Percentiles rank a stretch among this genome's conserved stretches.
Conservation (phyloP, 2,113 vertebrate genomes). For the Pygoscelis antarcticus region DNA sequence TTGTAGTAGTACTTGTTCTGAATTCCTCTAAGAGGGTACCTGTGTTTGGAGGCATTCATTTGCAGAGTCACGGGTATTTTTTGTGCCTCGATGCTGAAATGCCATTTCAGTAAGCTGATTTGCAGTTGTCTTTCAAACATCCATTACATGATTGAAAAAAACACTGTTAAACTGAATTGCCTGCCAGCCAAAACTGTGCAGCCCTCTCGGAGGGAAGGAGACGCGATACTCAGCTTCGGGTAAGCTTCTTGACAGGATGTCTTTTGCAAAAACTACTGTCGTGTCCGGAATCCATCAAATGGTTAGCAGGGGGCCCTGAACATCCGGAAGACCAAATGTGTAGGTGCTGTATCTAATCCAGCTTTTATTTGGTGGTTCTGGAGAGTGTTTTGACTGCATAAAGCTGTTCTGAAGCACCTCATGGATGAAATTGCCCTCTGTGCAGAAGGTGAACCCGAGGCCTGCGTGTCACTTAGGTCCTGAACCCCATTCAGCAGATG, state of each 20-base stretch:
- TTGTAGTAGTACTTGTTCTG: not conserved
- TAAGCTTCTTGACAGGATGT: not conserved
- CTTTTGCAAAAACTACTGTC: not conserved
- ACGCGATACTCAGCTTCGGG: accelerated
- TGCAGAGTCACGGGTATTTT: not conserved
- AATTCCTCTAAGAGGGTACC: not conserved
- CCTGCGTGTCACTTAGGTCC: not conserved
- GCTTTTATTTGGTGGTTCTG: not conserved
- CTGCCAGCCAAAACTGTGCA: not conserved
- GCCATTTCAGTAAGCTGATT: not conserved
- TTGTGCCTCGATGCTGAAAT: not conserved
- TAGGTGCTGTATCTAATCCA: not conserved
- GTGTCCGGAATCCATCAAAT: not conserved
- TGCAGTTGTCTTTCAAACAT: not conserved
- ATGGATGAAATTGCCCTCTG: not conserved
- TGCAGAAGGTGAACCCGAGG: not conserved
- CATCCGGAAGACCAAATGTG: not conserved
- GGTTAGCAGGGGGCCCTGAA: too few species aligned
- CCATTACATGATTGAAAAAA: not conserved
- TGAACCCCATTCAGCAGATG: not conserved
- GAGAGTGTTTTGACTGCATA: not conserved
- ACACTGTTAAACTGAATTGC: not conserved
- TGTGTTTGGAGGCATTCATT: not conserved
- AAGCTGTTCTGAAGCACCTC: not conserved
- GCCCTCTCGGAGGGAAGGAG: not conserved